Conservation (phyloP, 2,113 vertebrate species). For the Cariama cristata region DNA sequence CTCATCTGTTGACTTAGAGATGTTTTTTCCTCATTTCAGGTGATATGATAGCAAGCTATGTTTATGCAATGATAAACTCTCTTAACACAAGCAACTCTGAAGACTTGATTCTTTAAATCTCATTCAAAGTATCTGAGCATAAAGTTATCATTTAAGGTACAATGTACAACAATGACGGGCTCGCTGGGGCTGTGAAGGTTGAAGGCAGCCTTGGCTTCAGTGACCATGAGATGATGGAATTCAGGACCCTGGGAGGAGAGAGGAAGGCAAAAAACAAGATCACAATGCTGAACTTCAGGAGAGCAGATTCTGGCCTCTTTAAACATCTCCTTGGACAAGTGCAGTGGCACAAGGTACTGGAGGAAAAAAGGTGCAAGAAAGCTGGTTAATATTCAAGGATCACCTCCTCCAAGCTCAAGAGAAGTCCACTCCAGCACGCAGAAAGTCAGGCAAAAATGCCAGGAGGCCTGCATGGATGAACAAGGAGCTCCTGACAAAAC, state of each 20-base stretch:
- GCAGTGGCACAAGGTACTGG: neutral
- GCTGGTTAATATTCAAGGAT: neutral
- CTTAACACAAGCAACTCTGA: neutral
- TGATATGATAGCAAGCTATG: accelerated
- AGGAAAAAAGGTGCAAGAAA: neutral
- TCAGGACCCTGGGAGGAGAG: neutral
- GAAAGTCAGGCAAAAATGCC: neutral
- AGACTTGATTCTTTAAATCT: neutral
- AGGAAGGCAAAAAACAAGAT: neutral
- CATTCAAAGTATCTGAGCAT: neutral
- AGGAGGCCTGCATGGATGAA: neutral
- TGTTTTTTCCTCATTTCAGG: neutral
- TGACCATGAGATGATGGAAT: neutral
- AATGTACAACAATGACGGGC: neutral
- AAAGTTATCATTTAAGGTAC: neutral
- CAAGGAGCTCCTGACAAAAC: neutral
- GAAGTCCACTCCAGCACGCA: neutral
- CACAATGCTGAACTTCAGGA: neutral
- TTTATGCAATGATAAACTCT: neutral
- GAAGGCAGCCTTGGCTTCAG: neutral
- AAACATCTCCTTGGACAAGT: neutral
- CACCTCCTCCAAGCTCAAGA: neutral
- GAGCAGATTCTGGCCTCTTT: neutral
- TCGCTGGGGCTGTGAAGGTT: neutral
- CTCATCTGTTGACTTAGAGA: neutral